Conservation (phyloP, 2,797 vertebrate species). For the Okamejei kenojei region DNA sequence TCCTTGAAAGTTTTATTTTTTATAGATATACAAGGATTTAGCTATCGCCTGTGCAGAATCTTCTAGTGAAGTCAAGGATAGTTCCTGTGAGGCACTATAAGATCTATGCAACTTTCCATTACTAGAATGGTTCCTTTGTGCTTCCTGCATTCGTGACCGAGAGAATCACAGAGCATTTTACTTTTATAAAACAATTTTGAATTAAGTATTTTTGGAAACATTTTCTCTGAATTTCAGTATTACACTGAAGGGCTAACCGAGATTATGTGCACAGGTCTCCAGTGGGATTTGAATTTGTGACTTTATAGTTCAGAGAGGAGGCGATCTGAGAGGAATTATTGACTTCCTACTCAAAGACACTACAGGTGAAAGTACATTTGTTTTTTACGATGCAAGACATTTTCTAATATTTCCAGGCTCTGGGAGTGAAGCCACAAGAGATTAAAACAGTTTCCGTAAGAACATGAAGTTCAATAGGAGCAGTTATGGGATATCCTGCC, state of each 20-base stretch:
- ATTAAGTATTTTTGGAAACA: not conserved
- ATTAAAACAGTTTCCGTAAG: not conserved
- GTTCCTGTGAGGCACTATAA: conserved; percentile 1
- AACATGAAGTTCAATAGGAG: not conserved
- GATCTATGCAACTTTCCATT: not conserved
- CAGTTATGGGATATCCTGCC: not conserved
- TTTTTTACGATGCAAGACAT: not conserved
- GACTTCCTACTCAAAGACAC: not conserved
- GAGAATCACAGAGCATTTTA: not conserved
- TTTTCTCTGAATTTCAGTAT: not conserved
- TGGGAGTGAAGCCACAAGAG: not conserved
- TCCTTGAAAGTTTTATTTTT: not conserved
- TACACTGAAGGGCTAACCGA: not conserved
- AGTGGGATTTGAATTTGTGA: not conserved
- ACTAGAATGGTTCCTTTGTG: not conserved
- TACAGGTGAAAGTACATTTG: not conserved
- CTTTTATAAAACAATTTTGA: not conserved
- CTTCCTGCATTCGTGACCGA: not conserved
- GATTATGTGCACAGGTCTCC: not conserved
- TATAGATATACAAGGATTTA: not conserved
- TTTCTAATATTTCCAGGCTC: not conserved
- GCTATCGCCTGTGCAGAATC: not conserved
- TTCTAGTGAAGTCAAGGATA: conserved; percentile 21
- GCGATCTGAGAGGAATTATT: not conserved
- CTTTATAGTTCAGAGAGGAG: not conserved